phyloP scores from a whole-genome alignment of 1,140 invertebrate genomes.

The Megalonaias nervosa region DNA sequence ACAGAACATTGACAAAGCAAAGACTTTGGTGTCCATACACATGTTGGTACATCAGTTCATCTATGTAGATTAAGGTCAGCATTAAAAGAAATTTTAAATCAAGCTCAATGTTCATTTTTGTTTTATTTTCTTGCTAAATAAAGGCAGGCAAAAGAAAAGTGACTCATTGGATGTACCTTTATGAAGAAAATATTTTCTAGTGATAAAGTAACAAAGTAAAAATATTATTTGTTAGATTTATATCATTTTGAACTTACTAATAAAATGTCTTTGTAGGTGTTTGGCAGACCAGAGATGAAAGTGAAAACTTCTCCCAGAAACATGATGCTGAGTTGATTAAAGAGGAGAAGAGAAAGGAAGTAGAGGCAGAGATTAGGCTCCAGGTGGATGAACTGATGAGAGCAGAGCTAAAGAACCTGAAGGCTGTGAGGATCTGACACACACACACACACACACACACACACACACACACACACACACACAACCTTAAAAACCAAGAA shows the following conservation, averaged over 20 bases:
- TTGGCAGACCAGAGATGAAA: conserved; percentile 88
- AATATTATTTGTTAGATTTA: not conserved
- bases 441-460: not conserved
- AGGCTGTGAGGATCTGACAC: conserved; percentile 73
- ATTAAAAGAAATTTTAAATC: too few species aligned
- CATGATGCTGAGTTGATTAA: conserved; percentile 85
- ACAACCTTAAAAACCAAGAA: not conserved
- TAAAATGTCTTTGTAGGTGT: conserved; percentile 58
- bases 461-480: not conserved
- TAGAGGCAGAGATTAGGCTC: conserved; percentile 87
- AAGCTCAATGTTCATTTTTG: too few species aligned
- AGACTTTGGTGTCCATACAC: too few species aligned
- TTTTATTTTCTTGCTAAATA: too few species aligned
- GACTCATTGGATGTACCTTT: too few species aligned
- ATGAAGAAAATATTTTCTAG: too few species aligned
- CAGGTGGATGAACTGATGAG: conserved; percentile 90
- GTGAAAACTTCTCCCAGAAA: conserved; percentile 78
- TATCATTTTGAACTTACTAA: not conserved
- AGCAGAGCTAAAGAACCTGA: conserved; percentile 85
- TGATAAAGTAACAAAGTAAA: not conserved
- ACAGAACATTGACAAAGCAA: too few species aligned
- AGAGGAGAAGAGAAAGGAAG: conserved; percentile 84
- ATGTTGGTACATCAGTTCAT: too few species aligned
- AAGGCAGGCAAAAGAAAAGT: too few species aligned
- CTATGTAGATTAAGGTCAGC: too few species aligned